Evolutionary conservation across 64 coral and sea anemone genomes (phyloP).

Genomic region (Cladopsammia gracilis): DNA sequence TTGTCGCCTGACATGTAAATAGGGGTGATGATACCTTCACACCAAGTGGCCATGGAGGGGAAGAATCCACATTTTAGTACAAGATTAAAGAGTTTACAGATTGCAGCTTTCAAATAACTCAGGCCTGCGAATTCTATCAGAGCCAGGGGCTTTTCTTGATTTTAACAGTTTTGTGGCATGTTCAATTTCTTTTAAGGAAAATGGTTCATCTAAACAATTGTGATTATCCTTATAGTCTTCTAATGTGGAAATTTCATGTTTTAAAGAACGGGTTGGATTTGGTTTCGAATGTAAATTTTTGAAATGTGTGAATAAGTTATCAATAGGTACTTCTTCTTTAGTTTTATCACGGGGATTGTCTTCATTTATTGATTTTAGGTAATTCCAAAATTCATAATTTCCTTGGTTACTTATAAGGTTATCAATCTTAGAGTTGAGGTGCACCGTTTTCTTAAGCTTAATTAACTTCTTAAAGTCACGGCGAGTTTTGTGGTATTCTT

Average conservation of each 20-base stretch:
- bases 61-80: not conserved
- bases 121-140: not conserved
- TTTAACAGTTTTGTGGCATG: not conserved
- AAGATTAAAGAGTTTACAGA: constrained; percentile 3
- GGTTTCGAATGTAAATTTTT: not conserved
- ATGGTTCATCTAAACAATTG: not conserved
- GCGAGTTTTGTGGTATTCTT: too few relatives aligned
- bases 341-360: not conserved
- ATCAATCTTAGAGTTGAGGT: not conserved
- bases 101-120: not conserved
- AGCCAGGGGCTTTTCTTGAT: not conserved
- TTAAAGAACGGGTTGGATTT: not conserved
- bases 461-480: too few relatives aligned
- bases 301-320: not conserved
- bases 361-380: not conserved
- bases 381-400: not conserved
- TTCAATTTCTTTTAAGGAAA: not conserved
- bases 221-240: not conserved
- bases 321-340: not conserved
- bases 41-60: constrained; percentile 15
- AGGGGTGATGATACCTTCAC: constrained; percentile 7
- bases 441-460: not conserved
- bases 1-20: constrained; percentile 13
- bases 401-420: not conserved
- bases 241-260: not conserved